These are phyloP conservation scores for Sebastes miniatus DNA, from an alignment of 2,797 vertebrate genomes.

Conservation along the genomic window DNA sequence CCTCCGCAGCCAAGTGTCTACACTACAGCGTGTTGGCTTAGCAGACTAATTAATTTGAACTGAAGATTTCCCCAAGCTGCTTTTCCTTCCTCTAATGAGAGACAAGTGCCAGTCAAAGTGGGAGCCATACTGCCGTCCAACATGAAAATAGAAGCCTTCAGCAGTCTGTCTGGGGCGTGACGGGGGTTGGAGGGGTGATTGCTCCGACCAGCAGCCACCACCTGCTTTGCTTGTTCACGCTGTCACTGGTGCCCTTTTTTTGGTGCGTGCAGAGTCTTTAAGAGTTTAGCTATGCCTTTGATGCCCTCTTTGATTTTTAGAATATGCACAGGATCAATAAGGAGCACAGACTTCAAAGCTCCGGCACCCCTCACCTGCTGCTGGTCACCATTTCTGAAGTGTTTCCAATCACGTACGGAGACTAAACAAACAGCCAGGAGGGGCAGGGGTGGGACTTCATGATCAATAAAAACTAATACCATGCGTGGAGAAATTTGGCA, in stretches of 20 bases:
- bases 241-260: constrained; percentile 81
- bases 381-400: constrained; percentile 88
- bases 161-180: constrained; percentile 60
- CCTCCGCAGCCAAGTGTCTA: constrained; percentile 26
- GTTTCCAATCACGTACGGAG: constrained; percentile 80
- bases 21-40: constrained; percentile 30
- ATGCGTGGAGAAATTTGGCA: constrained; percentile 50
- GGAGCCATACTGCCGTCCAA: constrained; percentile 60
- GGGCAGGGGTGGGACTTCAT: constrained; percentile 42
- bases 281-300: constrained; percentile 86
- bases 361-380: constrained; percentile 85
- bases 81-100: constrained; percentile 58
- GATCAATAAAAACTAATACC: constrained; percentile 70
- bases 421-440: constrained; percentile 72
- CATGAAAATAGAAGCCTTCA: constrained; percentile 74
- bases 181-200: constrained; percentile 63
- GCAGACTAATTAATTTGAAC: constrained; percentile 59
- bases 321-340: constrained; percentile 87
- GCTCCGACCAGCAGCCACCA: constrained; percentile 75
- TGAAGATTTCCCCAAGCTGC: constrained; percentile 60
- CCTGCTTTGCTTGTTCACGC: constrained; percentile 86
- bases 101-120: constrained; percentile 70
- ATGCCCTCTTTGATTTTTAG: constrained; percentile 85
- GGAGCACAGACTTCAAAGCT: constrained; percentile 86
- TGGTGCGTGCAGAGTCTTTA: constrained; percentile 77